Percentiles rank a stretch among this genome's conserved stretches.
These are phyloP conservation scores for Trichopria drosophilae DNA, from an alignment of 2,888 invertebrate species.

Conservation along the genomic window DNA sequence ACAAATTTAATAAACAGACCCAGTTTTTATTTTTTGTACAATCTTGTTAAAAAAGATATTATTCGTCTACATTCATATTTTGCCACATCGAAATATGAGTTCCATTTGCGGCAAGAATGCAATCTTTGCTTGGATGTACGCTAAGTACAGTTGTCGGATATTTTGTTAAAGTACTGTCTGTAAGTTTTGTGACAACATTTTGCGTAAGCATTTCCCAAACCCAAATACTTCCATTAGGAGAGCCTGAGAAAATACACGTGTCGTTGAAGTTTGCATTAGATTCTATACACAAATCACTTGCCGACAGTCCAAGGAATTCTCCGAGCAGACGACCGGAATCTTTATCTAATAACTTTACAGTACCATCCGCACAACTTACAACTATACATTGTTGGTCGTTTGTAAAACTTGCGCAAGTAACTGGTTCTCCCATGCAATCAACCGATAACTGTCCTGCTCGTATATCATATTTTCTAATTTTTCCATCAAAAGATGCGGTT, in stretches of 20 bases:
- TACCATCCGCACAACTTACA: conserved; percentile 80
- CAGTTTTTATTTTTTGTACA: no score
- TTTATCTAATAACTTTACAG: conserved; percentile 86
- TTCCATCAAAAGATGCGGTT: conserved; percentile 86
- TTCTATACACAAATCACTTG: conserved; percentile 83
- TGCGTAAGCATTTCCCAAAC: conserved; percentile 89
- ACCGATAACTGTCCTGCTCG: conserved; percentile 79
- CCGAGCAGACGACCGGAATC: conserved; percentile 75
- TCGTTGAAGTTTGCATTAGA: conserved; percentile 84
- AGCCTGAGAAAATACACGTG: conserved; percentile 85
- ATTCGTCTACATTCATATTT: no score
- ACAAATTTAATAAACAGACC: no score
- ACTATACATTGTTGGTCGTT: conserved; percentile 92
- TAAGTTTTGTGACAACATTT: conserved; percentile 59
- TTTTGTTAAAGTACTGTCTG: conserved; percentile 51
- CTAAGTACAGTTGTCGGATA: conserved; percentile 67
- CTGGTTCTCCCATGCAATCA: conserved; percentile 83
- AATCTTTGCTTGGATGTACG: conserved; percentile 77
- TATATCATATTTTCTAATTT: conserved; percentile 87
- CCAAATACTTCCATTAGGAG: conserved; percentile 81
- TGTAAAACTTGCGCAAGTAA: conserved; percentile 83
- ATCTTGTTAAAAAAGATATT: no score
- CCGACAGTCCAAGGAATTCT: conserved; percentile 81
- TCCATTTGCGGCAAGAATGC: conserved; percentile 74
- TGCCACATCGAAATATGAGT: conserved; percentile 73